Base-by-base conservation (phyloP, 2,888 invertebrate species). In the Trichacis sp. region DNA sequence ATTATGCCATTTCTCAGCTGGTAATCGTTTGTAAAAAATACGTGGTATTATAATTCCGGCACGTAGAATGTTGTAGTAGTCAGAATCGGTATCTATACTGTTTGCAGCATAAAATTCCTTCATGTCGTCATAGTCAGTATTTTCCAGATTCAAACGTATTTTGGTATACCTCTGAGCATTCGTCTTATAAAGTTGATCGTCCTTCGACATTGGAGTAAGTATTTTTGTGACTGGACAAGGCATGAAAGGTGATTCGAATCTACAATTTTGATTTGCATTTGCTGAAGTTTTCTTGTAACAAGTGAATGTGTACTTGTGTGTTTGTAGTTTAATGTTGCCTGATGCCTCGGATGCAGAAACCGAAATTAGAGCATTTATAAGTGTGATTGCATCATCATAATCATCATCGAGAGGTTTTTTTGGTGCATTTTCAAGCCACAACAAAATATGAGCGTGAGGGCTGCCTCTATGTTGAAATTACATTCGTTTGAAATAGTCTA, bases 381-480 rank as follows among this genome's bases (percentile, higher is more conserved):
- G 74, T 65, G 29, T 78, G 53, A 51, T 15, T 8, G 64, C 81
- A 46, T 63, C 63, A 6, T 40, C 5, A 5, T 40, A 15, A 63
- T 73, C 73, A 6, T 29, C 38, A 20, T 20, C 52, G 2, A 68
- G 9, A 24, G 15, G 18, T 53, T 71, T 40, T 6, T 42, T 4
- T 1, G 82, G 82, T 46, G 76, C 84, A 47, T 82, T 46, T 42
- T 80, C 68, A 9, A 85, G 72, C 84, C 84, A 85, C 64, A 84
- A 3, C 29, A 84, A 72, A 70, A 82, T 79, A 38, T 84, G 84
- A 8, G 81, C 83, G 59, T 79, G 80, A 0, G 84, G 82, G 62
- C 82, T 83, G 65, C 81, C 84, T 55, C 75, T 65, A 71, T 83
- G 78, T 58, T 83, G 81, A 49, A 85, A 84, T 66, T 84, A 81